Base-by-base conservation (phyloP, 2,797 vertebrate genomes). In the Silurus aristotelis region DNA sequence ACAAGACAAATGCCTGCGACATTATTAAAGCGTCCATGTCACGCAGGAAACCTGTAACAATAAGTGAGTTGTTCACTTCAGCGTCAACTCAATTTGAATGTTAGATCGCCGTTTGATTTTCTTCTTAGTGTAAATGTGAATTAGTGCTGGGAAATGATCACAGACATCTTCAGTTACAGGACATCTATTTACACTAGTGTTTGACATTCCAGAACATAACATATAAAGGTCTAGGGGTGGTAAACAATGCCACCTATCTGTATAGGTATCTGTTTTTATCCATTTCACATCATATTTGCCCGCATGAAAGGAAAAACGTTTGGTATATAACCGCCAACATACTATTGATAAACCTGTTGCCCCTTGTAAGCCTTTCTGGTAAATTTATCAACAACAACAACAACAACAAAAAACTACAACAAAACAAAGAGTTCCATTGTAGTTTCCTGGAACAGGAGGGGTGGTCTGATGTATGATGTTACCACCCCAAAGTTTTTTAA, bases 21-120 rank as follows among this genome's bases (percentile, higher is more conserved):
- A 95, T 99, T 84, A 95, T 99, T 87, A 93, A 94, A 90, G 96
- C 96, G 38, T 98, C 98, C 46, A 97, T 99, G 90, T 94, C 89
- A 61, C 94, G 93, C 84, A 92, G 93, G 63, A 97, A 94, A 86
- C 94, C 95, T 0, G 87, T 95, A 61, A 94, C 91, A 0, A 88
- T 93, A 85, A 90, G 98, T 98, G 90, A 95, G 96, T 89, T 46
- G 80, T 46, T 66, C 20, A 52, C 20, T 43, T 66, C 22, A 55
- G n/a, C 46, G 22, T 70, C 9, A 10, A 55, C 72, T 61, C 38
- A 1, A 25, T 46, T 85, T 6, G 1, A 20, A 13, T 27, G 13
- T 60, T 58, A 60, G 27, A 20, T 60, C 19, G 3, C 27, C 1
- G 1, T 60, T 31, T 22, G 60, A 60, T 22, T 78, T 20, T 20